A percentile compares a stretch with the other conserved stretches of the same genome.
phyloP scores from a whole-genome alignment of 30 jellyfish, hydroid and myxozoan genomes.

The Catostylus mosaicus region DNA sequence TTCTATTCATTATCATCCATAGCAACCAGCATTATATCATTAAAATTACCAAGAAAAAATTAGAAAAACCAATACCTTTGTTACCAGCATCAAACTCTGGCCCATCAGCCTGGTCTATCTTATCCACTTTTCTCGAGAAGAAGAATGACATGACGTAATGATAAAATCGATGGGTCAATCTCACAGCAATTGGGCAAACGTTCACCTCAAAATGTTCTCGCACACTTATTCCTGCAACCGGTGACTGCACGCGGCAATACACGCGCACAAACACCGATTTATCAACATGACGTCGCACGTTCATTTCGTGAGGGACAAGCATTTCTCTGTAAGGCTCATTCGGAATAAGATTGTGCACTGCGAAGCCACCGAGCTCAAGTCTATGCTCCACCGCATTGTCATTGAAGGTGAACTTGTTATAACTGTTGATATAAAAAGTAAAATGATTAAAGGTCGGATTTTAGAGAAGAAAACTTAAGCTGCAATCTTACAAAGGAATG shows the following conservation, averaged over 20 bases:
- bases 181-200: constrained; percentile 97
- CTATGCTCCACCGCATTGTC: constrained; percentile 89
- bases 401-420: constrained; percentile 80
- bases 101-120: constrained; percentile 45
- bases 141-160: constrained; percentile 78
- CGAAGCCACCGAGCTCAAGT: constrained; percentile 91
- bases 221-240: constrained; percentile 95
- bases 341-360: constrained; percentile 87
- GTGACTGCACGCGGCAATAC: constrained; percentile 92
- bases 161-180: constrained; percentile 83
- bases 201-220: constrained; percentile 96
- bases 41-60: no score
- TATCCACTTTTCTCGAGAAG: constrained; percentile 67
- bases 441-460: no score
- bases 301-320: constrained; percentile 90
- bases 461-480: no score
- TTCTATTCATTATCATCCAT: no score
- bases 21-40: no score
- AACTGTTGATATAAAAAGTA: constrained; percentile 58
- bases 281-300: constrained; percentile 92
- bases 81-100: constrained; percentile 67
- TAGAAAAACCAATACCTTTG: constrained; percentile 40
- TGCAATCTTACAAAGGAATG: no score
- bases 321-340: constrained; percentile 86
- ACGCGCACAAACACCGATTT: constrained; percentile 91